phyloP scores from a whole-genome alignment of 1,140 invertebrate species.

The Thaumetopoea pityocampa region DNA sequence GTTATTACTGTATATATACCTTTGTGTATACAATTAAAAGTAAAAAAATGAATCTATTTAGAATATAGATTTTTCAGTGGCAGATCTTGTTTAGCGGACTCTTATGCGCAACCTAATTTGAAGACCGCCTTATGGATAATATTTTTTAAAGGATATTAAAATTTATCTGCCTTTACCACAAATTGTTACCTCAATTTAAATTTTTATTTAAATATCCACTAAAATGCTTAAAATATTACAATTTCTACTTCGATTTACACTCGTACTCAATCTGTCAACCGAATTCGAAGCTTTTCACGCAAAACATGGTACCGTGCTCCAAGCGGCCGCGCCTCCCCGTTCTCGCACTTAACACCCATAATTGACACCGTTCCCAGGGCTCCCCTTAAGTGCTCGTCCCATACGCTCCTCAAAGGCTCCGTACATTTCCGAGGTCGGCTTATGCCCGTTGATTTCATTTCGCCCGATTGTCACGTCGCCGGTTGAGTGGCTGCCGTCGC shows the following conservation, averaged over 20 bases:
- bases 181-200: too few species aligned
- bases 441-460: conserved; percentile 69
- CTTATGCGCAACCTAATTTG: too few species aligned
- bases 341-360: conserved; percentile 66
- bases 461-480: conserved; percentile 63
- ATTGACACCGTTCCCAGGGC: conserved; percentile 65
- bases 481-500: conserved; percentile 47
- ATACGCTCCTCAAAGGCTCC: conserved; percentile 53
- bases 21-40: too few species aligned
- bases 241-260: neutral
- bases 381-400: conserved; percentile 64
- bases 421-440: conserved; percentile 61
- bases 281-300: conserved; percentile 14
- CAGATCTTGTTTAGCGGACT: too few species aligned
- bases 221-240: too few species aligned
- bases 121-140: too few species aligned
- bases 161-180: too few species aligned
- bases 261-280: conserved; percentile 1
- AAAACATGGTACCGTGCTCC: conserved; percentile 15
- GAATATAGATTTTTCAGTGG: too few species aligned
- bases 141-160: too few species aligned
- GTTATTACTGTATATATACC: too few species aligned
- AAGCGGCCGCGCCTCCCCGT: conserved; percentile 17
- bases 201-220: too few species aligned
- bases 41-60: too few species aligned